phyloP scores from a whole-genome alignment of 2,113 vertebrate genomes.

The Neolamprologus sp. region DNA sequence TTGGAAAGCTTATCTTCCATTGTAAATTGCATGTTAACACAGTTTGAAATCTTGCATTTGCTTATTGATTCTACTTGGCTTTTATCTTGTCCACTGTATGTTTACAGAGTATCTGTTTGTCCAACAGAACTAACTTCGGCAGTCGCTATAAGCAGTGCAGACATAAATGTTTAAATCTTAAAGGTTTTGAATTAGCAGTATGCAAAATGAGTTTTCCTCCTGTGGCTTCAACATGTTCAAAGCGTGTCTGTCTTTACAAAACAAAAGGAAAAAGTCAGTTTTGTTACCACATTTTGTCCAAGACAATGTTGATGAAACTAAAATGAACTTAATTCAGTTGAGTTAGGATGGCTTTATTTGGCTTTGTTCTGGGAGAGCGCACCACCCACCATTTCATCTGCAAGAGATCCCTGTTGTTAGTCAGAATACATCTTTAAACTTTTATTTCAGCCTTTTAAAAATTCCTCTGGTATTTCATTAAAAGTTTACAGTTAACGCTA shows the following conservation, averaged over 20 bases:
- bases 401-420: neutral
- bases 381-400: neutral
- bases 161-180: neutral
- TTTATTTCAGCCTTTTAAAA: neutral
- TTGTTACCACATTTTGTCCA: neutral
- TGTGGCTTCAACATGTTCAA: neutral
- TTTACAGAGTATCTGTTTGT: slow-evolving; percentile 13
- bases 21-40: slow-evolving; percentile 49
- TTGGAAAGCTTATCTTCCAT: slow-evolving; percentile 33
- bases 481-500: neutral
- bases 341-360: fast-evolving
- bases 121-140: neutral
- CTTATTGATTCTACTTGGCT: slow-evolving; percentile 28
- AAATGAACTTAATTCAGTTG: neutral
- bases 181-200: neutral
- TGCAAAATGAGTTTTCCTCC: neutral
- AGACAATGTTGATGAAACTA: neutral
- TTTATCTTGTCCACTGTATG: slow-evolving; percentile 18
- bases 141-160: neutral
- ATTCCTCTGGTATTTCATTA: neutral
- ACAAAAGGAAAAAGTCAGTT: neutral
- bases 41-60: slow-evolving; percentile 20
- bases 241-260: neutral
- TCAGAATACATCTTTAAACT: neutral
- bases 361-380: neutral